Conservation (phyloP, 1,140 invertebrate genomes). For the Formica selysi region DNA sequence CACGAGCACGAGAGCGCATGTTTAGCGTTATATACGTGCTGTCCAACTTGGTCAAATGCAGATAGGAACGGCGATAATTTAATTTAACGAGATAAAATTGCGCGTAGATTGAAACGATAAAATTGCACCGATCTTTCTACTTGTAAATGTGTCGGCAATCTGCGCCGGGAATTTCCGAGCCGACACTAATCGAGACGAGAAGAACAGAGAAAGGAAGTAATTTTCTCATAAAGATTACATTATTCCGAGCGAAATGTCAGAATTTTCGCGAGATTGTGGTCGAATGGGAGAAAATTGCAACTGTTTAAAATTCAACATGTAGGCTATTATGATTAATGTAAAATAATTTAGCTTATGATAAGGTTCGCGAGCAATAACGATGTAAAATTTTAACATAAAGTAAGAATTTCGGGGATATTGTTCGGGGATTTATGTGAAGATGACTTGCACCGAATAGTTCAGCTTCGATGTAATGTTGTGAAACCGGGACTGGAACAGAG, state of each 20-base stretch:
- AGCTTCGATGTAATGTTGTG: not conserved
- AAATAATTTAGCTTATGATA: conserved; percentile 1
- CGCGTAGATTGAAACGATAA: conserved; percentile 42
- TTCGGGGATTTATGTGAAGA: not conserved
- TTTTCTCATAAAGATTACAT: conserved; percentile 44
- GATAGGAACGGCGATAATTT: not conserved
- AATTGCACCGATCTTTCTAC: conserved; percentile 38
- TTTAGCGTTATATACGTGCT: conserved; percentile 1
- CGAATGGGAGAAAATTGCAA: conserved; percentile 6
- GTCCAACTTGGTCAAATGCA: not conserved
- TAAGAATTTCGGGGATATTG: not conserved
- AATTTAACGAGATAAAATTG: conserved; percentile 39
- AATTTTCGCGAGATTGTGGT: conserved; percentile 28
- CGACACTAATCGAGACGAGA: not conserved
- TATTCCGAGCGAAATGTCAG: conserved; percentile 42
- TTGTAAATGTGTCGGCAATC: conserved; percentile 18
- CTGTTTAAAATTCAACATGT: conserved; percentile 28
- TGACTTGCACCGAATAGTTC: not conserved
- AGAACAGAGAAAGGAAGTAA: conserved; percentile 32
- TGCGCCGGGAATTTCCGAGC: not conserved
- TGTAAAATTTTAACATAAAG: conserved; percentile 7
- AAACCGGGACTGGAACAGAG: not conserved
- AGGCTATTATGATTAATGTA: conserved; percentile 34
- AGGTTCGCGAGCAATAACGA: not conserved
- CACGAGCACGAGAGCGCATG: too few relatives aligned